Evolutionary conservation across 2,888 invertebrate genomes (phyloP).

Genomic region (Eudasyphora cyanicolor): DNA sequence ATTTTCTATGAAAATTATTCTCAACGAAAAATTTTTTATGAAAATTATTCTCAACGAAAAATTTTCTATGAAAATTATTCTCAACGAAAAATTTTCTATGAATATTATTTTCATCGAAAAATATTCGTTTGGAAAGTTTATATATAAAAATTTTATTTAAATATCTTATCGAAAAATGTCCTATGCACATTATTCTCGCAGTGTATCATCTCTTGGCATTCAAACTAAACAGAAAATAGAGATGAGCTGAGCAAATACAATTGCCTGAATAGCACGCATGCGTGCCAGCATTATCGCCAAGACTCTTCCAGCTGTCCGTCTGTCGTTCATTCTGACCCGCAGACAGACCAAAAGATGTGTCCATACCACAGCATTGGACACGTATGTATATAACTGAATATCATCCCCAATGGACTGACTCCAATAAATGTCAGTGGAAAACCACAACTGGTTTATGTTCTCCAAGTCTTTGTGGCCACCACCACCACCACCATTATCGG

Average conservation of each 20-base stretch:
- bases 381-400: neutral
- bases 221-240: constrained; percentile 12
- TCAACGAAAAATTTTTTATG: too few species aligned
- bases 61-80: too few species aligned
- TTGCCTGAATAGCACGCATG: constrained; percentile 9
- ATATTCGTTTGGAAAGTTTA: too few species aligned
- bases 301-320: constrained; percentile 18
- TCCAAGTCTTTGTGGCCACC: neutral
- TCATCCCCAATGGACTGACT: neutral
- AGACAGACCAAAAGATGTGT: constrained; percentile 31
- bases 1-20: too few species aligned
- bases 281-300: neutral
- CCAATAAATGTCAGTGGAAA: neutral
- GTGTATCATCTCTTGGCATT: too few species aligned
- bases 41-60: too few species aligned
- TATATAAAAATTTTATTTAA: too few species aligned
- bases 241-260: neutral
- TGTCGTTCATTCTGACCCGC: constrained; percentile 1
- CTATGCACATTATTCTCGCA: too few species aligned
- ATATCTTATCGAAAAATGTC: too few species aligned
- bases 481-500: neutral
- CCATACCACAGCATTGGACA: neutral
- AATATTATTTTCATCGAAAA: too few species aligned
- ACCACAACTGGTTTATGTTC: constrained; percentile 44
- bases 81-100: too few species aligned